Evolutionary conservation across 2,797 vertebrate genomes (phyloP).

Genomic region (Myotis vivesi): DNA sequence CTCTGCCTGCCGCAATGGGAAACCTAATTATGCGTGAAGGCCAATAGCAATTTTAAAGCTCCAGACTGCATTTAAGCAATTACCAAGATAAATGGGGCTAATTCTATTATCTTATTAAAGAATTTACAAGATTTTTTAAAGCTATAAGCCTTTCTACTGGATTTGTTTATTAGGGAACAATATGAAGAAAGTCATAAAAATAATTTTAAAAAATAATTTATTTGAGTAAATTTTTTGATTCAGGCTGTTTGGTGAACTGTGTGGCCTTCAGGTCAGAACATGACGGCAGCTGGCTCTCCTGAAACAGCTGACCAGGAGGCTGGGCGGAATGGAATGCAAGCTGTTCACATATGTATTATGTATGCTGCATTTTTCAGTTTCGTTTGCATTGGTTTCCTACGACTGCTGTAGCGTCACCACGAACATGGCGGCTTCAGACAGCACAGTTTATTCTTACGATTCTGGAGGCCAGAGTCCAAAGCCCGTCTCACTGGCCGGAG

Average conservation of each 20-base stretch:
- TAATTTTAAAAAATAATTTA: background rate
- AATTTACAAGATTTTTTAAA: background rate
- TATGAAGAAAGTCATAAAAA: background rate
- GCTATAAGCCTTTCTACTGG: background rate
- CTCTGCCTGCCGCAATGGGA: background rate
- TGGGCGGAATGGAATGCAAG: background rate
- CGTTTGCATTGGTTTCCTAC: background rate
- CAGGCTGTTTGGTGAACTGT: background rate
- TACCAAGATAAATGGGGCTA: background rate
- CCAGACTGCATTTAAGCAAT: background rate
- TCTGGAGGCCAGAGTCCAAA: background rate
- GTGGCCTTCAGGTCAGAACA: background rate
- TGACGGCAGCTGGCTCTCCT: background rate
- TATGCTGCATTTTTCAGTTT: background rate
- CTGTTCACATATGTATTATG: background rate
- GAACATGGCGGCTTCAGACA: background rate
- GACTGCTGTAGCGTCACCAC: background rate
- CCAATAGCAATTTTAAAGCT: background rate
- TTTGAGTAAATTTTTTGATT: background rate
- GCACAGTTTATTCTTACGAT: background rate
- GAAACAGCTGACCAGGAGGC: background rate
- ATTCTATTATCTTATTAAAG: background rate
- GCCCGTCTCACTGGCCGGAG: background rate
- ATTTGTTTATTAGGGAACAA: background rate
- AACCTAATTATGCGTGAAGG: background rate